Base-by-base conservation (phyloP, 2,888 invertebrate genomes). In the Meghimatium bilineatum region DNA sequence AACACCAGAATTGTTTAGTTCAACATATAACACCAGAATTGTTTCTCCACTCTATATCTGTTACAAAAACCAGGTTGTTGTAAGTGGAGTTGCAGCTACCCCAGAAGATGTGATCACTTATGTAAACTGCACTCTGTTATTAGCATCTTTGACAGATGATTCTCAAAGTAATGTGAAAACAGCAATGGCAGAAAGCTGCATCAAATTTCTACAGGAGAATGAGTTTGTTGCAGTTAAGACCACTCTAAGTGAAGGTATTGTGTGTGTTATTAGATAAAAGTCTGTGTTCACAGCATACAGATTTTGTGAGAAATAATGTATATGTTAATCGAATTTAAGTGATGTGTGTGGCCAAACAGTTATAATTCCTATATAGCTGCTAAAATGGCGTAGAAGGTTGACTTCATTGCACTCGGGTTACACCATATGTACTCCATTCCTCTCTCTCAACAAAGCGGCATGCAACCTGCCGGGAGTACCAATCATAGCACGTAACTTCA, bases 11-110 rank as follows among this genome's bases (percentile, higher is more conserved):
- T n/a, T n/a, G 12, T 56, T 44, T 44, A 44, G 44, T 44, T 44
- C 44, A 44, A 44, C 12, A 12, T 44, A 8, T 44, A 44, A 44
- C 44, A 8, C 12, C 44, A 44, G 44, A 44, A 12, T 44, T 44
- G 12, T 56, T 56, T 56, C 56, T 17, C 23, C 23, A 3, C 23
- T 56, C 56, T 56, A 69, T 52, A 79, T 36, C 26, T 82, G 83
- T 34, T 72, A 14, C 72, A 32, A 52, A n/a, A 32, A 10, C 20
- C 87, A 95, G 94, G 96, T 97, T 74, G 96, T 98, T 86, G 97
- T 98, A 0, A 97, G 97, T 92, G 96, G 97, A 89, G 96, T 97
- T 20, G 96, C 97, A 0, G 95, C 95, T 85, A 96, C 96, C 0
- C 95, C 95, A 14, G 93, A 94, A 36, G 97, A 98, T 91, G 95